A percentile compares a stretch with the other conserved stretches of the same genome.
Conservation (phyloP, 2,797 vertebrate species). For the Acanthiza pusilla region DNA sequence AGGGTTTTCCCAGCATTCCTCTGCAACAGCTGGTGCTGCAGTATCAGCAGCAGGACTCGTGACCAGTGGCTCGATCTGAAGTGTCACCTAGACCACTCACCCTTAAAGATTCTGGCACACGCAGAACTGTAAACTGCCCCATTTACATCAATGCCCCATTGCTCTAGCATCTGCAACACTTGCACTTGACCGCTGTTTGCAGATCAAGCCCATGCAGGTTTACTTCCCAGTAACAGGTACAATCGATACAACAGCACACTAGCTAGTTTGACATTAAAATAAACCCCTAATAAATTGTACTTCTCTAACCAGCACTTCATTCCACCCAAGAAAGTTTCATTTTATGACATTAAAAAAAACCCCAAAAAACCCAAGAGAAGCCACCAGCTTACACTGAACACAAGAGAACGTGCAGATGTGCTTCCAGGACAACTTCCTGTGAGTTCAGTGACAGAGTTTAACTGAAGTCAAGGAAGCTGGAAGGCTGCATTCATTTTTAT, state of each 20-base stretch:
- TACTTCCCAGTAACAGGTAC: background rate
- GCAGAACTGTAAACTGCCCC: background rate
- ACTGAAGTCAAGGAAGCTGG: background rate
- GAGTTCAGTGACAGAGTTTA: background rate
- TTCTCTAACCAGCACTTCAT: background rate
- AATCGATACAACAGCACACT: background rate
- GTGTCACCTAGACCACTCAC: background rate
- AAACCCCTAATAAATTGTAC: background rate
- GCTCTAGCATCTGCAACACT: background rate
- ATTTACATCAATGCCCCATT: background rate
- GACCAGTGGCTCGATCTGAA: background rate
- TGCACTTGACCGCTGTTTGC: background rate
- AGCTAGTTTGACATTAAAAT: background rate
- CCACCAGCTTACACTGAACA: background rate
- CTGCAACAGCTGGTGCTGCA: background rate
- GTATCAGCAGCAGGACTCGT: background rate
- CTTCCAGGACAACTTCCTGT: background rate
- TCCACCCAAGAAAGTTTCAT: background rate
- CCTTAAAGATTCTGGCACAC: background rate
- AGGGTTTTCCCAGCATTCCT: background rate
- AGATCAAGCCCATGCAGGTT: background rate
- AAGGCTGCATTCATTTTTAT: background rate
- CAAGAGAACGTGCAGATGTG: fast-evolving
- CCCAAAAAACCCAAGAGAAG: background rate
- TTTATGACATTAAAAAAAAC: background rate